Base-by-base conservation (phyloP, 23 tunicate species). In the Oikopleura dioica region DNA sequence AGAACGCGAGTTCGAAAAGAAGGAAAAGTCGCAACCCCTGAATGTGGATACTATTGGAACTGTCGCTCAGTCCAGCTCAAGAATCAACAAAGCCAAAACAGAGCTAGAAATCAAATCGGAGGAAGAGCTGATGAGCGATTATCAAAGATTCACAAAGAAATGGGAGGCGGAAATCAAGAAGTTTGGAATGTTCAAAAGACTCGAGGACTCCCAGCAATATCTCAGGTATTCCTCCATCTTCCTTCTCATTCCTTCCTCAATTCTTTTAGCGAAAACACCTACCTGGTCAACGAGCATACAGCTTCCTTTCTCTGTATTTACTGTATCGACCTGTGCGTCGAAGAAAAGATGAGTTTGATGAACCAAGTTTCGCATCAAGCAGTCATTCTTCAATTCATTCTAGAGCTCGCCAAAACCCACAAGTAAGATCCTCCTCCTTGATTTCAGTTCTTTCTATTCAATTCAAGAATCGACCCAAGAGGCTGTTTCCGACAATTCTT, bases 11-110 rank as follows among this genome's bases (percentile, higher is more conserved):
- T 59, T 91, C 36, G 37, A 36, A n/a, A 80, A 78, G 28, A 91
- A 91, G 75, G 97, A 91, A 38, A 85, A 85, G 51, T 68, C 68
- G 1, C 80, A 84, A 1, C 97, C 97, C 1, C 85, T 89, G 92
- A 91, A 91, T 68, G 78, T 91, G 37, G 97, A 91, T 78, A 91
- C 97, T 1, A 85, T 91, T 68, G 85, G 92, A 35, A 85, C 85
- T 69, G 97, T 85, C 31, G 97, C 92, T 1, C 85, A 82, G 38
- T 80, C 84, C 84, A 91, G 85, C 76, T 85, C 97, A 9, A 36
- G 80, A 0, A 85, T 91, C 30, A 85, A 85, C 69, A 91, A 89
- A 68, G 9, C 1, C 12, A 59, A 69, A 26, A 79, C 59, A 37
- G 59, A 35, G 28, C 75, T 78, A 77, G 59, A 78, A 35, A 81